phyloP scores from a whole-genome alignment of 2,797 vertebrate species.

The Neostethus bicornis region DNA sequence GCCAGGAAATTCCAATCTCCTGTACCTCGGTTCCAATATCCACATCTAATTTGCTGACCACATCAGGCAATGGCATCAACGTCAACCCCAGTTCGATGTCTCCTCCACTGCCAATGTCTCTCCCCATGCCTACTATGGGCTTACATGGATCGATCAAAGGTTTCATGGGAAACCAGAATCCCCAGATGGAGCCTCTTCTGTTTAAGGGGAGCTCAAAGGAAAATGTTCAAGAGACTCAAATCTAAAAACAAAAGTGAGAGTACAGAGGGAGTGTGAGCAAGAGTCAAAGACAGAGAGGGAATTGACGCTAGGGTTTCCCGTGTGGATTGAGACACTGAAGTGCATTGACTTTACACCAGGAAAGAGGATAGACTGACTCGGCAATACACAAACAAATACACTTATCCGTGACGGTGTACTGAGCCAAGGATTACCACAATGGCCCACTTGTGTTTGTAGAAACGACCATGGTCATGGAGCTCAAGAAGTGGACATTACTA shows the following conservation, averaged over 20 bases:
- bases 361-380: slow-evolving; percentile 74
- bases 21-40: slow-evolving; percentile 80
- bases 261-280: slow-evolving; percentile 58
- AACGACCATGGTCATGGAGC: slow-evolving; percentile 74
- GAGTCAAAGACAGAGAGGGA: slow-evolving; percentile 69
- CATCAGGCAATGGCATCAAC: slow-evolving; percentile 75
- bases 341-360: slow-evolving; percentile 78
- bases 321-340: slow-evolving; percentile 73
- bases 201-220: slow-evolving; percentile 95
- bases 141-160: slow-evolving; percentile 84
- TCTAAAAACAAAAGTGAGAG: slow-evolving; percentile 76
- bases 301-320: slow-evolving; percentile 76
- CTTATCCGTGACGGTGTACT: slow-evolving; percentile 74
- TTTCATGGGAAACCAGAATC: slow-evolving; percentile 83
- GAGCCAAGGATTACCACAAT: slow-evolving; percentile 80
- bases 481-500: slow-evolving; percentile 79
- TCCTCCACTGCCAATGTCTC: slow-evolving; percentile 81
- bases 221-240: slow-evolving; percentile 96
- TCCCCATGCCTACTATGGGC: slow-evolving; percentile 82
- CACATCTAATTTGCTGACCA: slow-evolving; percentile 71
- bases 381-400: slow-evolving; percentile 78
- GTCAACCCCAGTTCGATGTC: slow-evolving; percentile 74
- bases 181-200: slow-evolving; percentile 90
- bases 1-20: slow-evolving; percentile 77
- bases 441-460: slow-evolving; percentile 80